A percentile compares a stretch with the other conserved stretches of the same genome.
These are phyloP conservation scores for Sesamia inferens DNA, from an alignment of 2,888 invertebrate species.

Conservation along the genomic window DNA sequence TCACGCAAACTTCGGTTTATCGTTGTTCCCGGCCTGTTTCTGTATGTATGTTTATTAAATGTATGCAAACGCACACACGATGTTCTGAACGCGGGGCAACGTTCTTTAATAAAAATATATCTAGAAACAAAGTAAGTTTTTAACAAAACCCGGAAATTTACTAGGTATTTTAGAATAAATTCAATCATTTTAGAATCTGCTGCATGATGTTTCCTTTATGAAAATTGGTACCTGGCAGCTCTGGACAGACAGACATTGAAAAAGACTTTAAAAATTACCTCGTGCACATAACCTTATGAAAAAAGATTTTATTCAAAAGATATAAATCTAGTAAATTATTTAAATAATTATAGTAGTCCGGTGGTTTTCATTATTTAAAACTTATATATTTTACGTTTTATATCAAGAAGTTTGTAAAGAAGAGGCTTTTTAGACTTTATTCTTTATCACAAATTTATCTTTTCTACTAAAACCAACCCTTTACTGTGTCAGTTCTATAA, in stretches of 20 bases:
- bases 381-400: neutral
- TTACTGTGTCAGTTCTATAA: neutral
- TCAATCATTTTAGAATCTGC: no score
- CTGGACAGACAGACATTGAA: no score
- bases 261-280: no score
- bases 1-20: no score
- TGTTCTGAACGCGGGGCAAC: no score
- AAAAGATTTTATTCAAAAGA: neutral
- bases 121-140: neutral
- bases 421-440: constrained; percentile 1
- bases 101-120: no score
- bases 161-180: neutral
- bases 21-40: no score
- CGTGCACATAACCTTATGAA: neutral
- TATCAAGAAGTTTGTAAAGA: neutral
- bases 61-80: no score
- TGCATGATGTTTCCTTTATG: no score
- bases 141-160: neutral
- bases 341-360: neutral
- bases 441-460: constrained; percentile 6
- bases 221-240: no score
- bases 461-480: neutral
- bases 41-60: no score
- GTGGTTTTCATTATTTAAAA: neutral
- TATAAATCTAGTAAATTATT: no score